Evolutionary conservation across 2,888 invertebrate species (phyloP).

Genomic region (Tolmerus cingulatus): DNA sequence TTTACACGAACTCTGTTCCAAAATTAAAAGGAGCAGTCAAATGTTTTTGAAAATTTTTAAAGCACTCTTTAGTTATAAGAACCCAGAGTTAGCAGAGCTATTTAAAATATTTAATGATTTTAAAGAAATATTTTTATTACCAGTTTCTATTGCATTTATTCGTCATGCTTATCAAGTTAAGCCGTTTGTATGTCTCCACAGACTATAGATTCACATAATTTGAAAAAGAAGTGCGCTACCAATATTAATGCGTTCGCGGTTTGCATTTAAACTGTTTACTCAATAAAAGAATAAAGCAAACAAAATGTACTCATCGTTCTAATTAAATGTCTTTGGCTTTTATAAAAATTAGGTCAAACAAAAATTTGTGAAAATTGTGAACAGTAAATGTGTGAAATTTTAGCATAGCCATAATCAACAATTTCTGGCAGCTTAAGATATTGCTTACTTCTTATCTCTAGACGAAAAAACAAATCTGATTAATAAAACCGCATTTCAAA

Average conservation of each 20-base stretch:
- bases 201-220: neutral
- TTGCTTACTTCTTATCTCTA: neutral
- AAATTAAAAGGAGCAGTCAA: conserved; percentile 68
- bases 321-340: neutral
- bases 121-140: conserved; percentile 35
- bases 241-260: neutral
- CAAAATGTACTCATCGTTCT: neutral
- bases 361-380: neutral
- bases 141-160: conserved; percentile 34
- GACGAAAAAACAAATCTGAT: neutral
- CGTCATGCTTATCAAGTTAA: conserved; percentile 11
- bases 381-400: neutral
- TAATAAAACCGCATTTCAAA: neutral
- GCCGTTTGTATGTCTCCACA: neutral
- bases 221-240: neutral
- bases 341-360: neutral
- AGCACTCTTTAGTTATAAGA: neutral
- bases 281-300: neutral
- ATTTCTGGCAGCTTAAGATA: neutral
- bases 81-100: conserved; percentile 24
- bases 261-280: neutral
- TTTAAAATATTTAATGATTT: conserved; percentile 16
- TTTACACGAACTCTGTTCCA: conserved; percentile 94
- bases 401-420: neutral
- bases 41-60: neutral